Base-by-base conservation (phyloP, 2,113 vertebrate genomes). In the Aphelocoma coerulescens region DNA sequence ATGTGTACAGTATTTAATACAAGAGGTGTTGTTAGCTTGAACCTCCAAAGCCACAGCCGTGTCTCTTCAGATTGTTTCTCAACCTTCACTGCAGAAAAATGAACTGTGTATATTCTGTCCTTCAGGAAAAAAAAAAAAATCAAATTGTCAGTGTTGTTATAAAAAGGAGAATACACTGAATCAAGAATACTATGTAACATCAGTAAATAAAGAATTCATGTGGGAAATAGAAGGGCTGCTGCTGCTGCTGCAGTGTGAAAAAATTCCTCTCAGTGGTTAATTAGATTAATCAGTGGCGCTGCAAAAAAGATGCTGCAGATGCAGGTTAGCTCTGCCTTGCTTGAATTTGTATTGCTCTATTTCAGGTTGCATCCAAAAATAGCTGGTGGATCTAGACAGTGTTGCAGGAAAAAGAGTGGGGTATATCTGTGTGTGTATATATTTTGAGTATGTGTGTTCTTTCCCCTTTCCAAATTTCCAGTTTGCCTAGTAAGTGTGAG, bases 311-410 rank as follows among this genome's bases (percentile, higher is more conserved):
- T 77, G 91, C 96, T 96, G 93, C 95, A 93, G 94, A 94, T 95
- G 92, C 96, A 95, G 96, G 95, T 93, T 97, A 93, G 84, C 54
- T n/a, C 85, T 93, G 93, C 90, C 86, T 93, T 85, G 79, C 82
- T 91, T 78, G 81, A 80, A 87, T 96, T 91, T 48, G 6, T 89
- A 81, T 85, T 85, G 75, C 87, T 94, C 77, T 95, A 52, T 95
- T 97, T 96, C 91, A 93, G 91, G 78, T 91, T 92, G 91, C 92
- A 80, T 89, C 96, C 84, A 77, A 88, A 97, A 97, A 96, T 95
- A 97, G 92, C 82, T 82, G 77, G 86, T 71, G 49, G 91, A 82
- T 87, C 73, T 85, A 89, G 94, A 91, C 71, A 76, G 85, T 69
- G 91, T 90, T 91, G 81, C 91, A 94, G 89, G 85, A 76, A 90